These are phyloP conservation scores for Chrysolina oricalcia DNA, from an alignment of 2,888 invertebrate genomes.

Conservation along the genomic window DNA sequence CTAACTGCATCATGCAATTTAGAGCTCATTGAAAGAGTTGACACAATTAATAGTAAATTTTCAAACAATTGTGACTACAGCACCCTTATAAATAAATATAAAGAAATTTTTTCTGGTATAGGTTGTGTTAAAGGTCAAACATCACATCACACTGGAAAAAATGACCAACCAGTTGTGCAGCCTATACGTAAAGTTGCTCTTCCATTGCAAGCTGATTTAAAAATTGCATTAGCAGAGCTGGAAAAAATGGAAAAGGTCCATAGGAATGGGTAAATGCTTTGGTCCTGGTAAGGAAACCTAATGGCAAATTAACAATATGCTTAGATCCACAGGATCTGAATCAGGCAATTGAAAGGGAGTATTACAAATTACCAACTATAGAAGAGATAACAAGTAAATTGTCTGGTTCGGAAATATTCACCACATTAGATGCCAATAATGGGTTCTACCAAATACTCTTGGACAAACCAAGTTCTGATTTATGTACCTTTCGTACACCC, in stretches of 20 bases:
- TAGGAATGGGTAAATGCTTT: conserved; percentile 56
- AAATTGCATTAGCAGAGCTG: conserved; percentile 45
- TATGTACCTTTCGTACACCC: conserved; percentile 44
- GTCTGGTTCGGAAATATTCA: conserved; percentile 3
- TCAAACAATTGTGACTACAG: too few species aligned
- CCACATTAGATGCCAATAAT: neutral
- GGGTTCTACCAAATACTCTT: conserved; percentile 44
- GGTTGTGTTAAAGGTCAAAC: too few species aligned
- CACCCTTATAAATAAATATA: too few species aligned
- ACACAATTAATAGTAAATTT: too few species aligned
- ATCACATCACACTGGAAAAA: too few species aligned
- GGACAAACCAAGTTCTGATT: conserved; percentile 34
- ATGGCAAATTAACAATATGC: too few species aligned
- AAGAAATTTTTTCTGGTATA: too few species aligned
- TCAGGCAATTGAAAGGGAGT: conserved; percentile 44
- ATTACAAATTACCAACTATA: conserved; percentile 46
- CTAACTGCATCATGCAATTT: too few species aligned
- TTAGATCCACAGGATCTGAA: conserved; percentile 48
- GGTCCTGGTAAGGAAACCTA: conserved; percentile 46
- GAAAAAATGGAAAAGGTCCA: conserved; percentile 33
- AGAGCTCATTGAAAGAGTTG: too few species aligned
- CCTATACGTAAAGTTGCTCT: conserved; percentile 16
- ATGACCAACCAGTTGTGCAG: neutral
- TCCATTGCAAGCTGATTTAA: conserved; percentile 38
- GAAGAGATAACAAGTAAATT: conserved; percentile 48